These are phyloP conservation scores for Caprella mutica DNA, from an alignment of 2,888 invertebrate genomes.

Conservation along the genomic window DNA sequence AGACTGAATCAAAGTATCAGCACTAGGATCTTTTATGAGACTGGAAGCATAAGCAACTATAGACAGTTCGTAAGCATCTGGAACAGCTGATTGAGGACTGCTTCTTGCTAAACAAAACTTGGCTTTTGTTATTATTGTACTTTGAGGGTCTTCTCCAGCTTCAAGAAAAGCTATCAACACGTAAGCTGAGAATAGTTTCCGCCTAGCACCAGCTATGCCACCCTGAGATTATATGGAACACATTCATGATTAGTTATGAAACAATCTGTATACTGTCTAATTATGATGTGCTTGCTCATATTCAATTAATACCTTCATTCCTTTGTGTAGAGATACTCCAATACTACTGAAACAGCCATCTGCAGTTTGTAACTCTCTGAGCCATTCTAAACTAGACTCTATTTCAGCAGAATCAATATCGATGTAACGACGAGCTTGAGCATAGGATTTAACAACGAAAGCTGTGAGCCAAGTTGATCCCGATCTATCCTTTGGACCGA, in stretches of 20 bases:
- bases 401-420: conserved; percentile 47
- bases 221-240: too few species aligned
- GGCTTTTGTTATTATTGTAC: conserved; percentile 20
- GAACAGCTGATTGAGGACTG: too few species aligned
- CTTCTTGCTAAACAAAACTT: conserved; percentile 14
- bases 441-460: conserved; percentile 51
- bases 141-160: conserved; percentile 40
- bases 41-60: too few species aligned
- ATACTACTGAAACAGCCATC: conserved; percentile 38
- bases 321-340: conserved; percentile 34
- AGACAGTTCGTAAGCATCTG: too few species aligned
- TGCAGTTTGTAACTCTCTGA: conserved; percentile 54
- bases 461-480: conserved; percentile 69
- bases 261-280: too few species aligned
- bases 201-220: conserved; percentile 40
- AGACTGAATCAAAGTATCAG: too few species aligned
- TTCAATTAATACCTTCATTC: conserved; percentile 36
- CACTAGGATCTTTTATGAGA: too few species aligned
- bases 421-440: conserved; percentile 44
- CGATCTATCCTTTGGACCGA: conserved; percentile 52
- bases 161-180: conserved; percentile 55
- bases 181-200: conserved; percentile 57
- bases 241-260: too few species aligned
- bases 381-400: conserved; percentile 50
- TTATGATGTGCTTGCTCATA: too few species aligned